Conservation (phyloP, 2,888 invertebrate species). For the Melieria crassipennis region DNA sequence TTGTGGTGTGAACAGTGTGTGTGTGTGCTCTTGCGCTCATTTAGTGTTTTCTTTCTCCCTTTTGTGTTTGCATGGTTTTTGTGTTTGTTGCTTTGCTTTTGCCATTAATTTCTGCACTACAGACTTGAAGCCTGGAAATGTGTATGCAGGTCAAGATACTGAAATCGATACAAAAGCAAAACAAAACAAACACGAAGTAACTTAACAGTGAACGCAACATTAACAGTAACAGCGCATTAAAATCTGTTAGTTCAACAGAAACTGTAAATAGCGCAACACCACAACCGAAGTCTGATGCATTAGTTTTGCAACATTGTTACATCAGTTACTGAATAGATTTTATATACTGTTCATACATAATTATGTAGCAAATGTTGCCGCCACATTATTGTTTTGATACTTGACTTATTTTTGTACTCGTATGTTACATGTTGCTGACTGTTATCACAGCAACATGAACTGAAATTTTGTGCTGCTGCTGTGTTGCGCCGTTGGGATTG, state of each 20-base stretch:
- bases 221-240: too few species aligned
- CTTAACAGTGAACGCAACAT: neutral
- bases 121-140: conserved; percentile 2
- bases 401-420: too few species aligned
- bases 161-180: neutral
- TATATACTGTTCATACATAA: too few species aligned
- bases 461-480: too few species aligned
- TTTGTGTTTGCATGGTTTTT: neutral
- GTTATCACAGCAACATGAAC: too few species aligned
- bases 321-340: too few species aligned
- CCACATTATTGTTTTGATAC: too few species aligned
- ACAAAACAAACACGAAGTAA: neutral
- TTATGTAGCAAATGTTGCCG: too few species aligned
- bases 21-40: neutral
- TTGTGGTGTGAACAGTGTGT: neutral
- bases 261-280: too few species aligned
- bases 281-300: neutral
- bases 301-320: neutral
- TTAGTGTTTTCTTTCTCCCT: conserved; percentile 9
- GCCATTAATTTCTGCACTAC: conserved; percentile 36
- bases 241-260: too few species aligned
- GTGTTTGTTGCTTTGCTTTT: neutral
- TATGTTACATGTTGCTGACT: too few species aligned
- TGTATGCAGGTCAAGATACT: conserved; percentile 45
- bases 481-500: too few species aligned